Evolutionary conservation across 2,113 vertebrate genomes (phyloP), one percentile per base, ranked within the genome.

Genomic region (Carlito syrichta): DNA sequence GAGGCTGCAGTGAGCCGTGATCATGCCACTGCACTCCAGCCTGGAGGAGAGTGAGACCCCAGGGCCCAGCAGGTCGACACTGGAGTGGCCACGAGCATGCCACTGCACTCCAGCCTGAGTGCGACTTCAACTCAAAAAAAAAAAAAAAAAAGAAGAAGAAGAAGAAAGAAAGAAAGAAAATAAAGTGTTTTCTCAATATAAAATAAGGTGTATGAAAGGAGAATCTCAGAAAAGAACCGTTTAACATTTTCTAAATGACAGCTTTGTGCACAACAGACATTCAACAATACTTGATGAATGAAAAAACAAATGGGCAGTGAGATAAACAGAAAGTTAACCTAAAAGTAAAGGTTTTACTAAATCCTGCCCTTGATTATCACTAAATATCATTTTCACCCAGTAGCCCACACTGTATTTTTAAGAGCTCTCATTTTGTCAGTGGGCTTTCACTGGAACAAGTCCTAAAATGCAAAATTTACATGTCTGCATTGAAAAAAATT

Each of bases 401-500:
- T 45, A 60, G 9, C n/a, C 43, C 35, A 32, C 19, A 35, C 3
- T 58, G 16, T 54, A 16, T 89, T 83, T 91, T 77, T 48, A 63
- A 89, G 73, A 25, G 62, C 27, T 74, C 40, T 89, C 32, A 25
- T 87, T 93, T 56, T 71, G 45, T 71, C 30, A 86, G 35, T 35
- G 50, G 52, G 16, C 32, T 94, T 92, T 93, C 38, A 22, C 83
- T 91, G 60, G 54, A 79, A 78, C 50, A 79, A 43, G 84, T 17
- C n/a, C n/a, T 62, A 91, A 93, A 68, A 86, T 68, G 54, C 30
- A 97, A 81, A 78, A 23, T 91, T 85, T 63, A 86, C 17, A 73
- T 69, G 83, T 89, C 76, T 96, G 40, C 22, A 56, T 30, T 86
- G 71, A 91, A 89, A 60, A 52, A 73, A 8, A 19, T 32, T 43